Evolutionary conservation across 2,113 vertebrate species (phyloP).

Genomic region (Nestor notabilis): DNA sequence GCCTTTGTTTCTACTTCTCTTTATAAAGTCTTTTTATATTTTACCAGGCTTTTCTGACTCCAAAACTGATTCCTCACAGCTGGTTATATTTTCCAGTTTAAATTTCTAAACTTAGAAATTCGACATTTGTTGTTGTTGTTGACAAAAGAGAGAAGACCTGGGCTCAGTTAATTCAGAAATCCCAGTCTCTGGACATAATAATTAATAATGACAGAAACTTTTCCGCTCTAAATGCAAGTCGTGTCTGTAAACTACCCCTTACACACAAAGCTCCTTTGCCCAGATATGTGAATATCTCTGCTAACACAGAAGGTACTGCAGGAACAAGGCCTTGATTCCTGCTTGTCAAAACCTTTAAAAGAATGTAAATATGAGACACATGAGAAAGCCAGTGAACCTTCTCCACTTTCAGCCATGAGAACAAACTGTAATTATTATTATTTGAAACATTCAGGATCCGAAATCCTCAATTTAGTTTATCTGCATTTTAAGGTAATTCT

Average conservation of each 20-base stretch:
- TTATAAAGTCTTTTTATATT: background rate
- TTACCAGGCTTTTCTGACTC: background rate
- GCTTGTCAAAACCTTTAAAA: background rate
- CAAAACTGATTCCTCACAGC: background rate
- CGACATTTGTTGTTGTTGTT: background rate
- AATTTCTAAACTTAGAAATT: background rate
- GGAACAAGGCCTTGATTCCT: background rate
- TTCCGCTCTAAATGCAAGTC: background rate
- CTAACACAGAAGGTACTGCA: background rate
- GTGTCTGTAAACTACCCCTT: background rate
- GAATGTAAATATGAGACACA: background rate
- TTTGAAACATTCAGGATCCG: background rate
- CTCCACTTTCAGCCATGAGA: background rate
- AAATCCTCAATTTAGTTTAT: background rate
- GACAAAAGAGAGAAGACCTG: background rate
- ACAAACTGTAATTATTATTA: background rate
- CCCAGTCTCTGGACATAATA: background rate
- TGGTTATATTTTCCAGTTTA: background rate
- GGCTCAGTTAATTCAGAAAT: background rate
- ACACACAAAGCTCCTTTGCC: background rate
- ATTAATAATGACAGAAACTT: background rate
- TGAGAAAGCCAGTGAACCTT: background rate
- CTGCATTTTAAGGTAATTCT: background rate
- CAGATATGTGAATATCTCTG: background rate
- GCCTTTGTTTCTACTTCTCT: background rate